Evolutionary conservation across 2,888 invertebrate species (phyloP), one percentile per base, ranked within the genome.

Genomic region (Melanophora roralis): DNA sequence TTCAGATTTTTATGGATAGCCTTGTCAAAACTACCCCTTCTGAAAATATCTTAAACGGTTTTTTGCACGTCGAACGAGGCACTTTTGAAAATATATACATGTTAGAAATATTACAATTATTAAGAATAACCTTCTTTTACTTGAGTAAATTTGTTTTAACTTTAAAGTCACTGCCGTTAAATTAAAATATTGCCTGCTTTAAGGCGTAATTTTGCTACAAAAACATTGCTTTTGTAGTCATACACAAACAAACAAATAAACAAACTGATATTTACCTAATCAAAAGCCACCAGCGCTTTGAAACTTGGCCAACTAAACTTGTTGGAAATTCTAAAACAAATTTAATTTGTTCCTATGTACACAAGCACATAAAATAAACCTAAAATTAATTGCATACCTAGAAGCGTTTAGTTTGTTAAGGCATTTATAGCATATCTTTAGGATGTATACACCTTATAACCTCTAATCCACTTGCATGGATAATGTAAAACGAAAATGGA

Each of bases 381-480:
- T 27, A 34, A 43, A 62, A 47, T 55, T 38, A 40, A 72, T 62
- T 55, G 62, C 55, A 72, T 72, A 67, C 53, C 51, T 40, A 2
- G 3, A 38, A 12, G n/a, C 1, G 21, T n/a, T 14, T 12, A 21
- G 40, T 27, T 40, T 57, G 23, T 57, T 49, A 12, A 55, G 3
- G 47, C 47, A 64, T 57, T 49, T 57, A 32, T 55, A 57, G 73
- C 73, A 74, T 65, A 65, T 47, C 57, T 64, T 68, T 40, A 27
- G 64, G 45, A 57, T 43, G 55, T 38, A 53, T 34, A 32, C 40
- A 23, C 38, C 16, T 14, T 0, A 16, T 49, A 49, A 27, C 40
- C 47, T 2, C 6, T 27, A 3, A 27, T 3, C 27, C 27, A 27
- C 27, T 27, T 27, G 27, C 27, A 27, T 27, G 32, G 11, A 12